Percentiles rank a stretch among this genome's conserved stretches.
Evolutionary conservation across 2,888 invertebrate species (phyloP).

Genomic region (Arge pagana): DNA sequence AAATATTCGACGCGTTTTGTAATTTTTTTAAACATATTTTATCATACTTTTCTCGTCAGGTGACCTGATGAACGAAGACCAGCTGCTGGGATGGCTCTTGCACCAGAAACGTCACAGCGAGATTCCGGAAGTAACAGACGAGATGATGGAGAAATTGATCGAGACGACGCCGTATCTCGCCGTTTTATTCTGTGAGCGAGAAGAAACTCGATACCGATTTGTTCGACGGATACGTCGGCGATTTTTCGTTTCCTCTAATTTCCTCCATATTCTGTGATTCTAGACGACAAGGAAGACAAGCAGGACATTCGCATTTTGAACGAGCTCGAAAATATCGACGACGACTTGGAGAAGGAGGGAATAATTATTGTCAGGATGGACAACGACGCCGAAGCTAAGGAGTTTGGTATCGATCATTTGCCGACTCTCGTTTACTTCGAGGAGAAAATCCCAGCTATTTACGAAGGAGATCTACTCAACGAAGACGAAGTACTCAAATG

Average conservation of each 20-base stretch:
- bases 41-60: too few species aligned
- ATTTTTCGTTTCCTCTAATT: too few species aligned
- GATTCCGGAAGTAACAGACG: slow-evolving; percentile 90
- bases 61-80: slow-evolving; percentile 88
- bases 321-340: slow-evolving; percentile 90
- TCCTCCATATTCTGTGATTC: slow-evolving; percentile 35
- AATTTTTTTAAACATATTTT: too few species aligned
- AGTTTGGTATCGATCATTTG: slow-evolving; percentile 87
- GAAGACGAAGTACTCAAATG: slow-evolving; percentile 91
- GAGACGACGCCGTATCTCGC: slow-evolving; percentile 81
- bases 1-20: background rate
- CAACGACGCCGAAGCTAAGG: slow-evolving; percentile 87
- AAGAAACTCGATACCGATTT: too few species aligned
- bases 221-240: slow-evolving; percentile 31
- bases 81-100: slow-evolving; percentile 85
- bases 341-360: slow-evolving; percentile 86
- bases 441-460: slow-evolving; percentile 87
- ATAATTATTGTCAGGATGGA: slow-evolving; percentile 90
- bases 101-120: slow-evolving; percentile 90
- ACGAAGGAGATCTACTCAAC: slow-evolving; percentile 89
- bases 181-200: slow-evolving; percentile 89
- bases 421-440: slow-evolving; percentile 89
- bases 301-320: slow-evolving; percentile 86
- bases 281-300: slow-evolving; percentile 88
- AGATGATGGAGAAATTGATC: slow-evolving; percentile 90